Conservation (phyloP, 2,113 vertebrate genomes). For the Elachura formosa region DNA sequence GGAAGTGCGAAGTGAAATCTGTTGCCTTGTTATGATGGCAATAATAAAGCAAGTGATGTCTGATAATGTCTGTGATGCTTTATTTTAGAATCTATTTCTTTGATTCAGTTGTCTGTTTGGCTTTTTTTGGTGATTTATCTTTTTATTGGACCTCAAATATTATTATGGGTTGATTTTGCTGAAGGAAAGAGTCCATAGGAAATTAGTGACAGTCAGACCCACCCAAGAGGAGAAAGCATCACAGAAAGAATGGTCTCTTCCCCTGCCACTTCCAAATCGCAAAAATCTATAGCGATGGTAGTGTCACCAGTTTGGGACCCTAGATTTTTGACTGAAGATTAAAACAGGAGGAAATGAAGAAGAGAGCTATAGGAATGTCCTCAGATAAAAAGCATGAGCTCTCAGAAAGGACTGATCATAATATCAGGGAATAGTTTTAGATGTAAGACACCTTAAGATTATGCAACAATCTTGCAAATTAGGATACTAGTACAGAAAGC, state of each 20-base stretch:
- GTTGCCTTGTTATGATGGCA: neutral
- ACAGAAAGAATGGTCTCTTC: fast-evolving
- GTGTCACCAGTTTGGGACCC: neutral
- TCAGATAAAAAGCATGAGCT: neutral
- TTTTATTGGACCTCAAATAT: neutral
- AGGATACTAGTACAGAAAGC: neutral
- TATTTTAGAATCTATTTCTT: neutral
- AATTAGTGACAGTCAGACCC: neutral
- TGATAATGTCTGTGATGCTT: neutral
- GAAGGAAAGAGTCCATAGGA: neutral
- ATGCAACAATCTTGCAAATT: neutral
- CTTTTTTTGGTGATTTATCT: neutral
- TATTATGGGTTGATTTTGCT: neutral
- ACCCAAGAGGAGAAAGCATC: neutral
- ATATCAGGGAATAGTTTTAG: neutral
- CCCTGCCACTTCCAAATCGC: neutral
- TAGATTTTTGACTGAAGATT: neutral
- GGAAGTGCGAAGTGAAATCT: neutral
- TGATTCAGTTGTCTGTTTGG: neutral
- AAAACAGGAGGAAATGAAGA: neutral
- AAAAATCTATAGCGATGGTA: neutral
- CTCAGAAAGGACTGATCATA: neutral
- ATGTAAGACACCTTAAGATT: neutral
- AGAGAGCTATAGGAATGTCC: neutral
- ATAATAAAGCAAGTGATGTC: neutral